Evolutionary conservation across 92 coral and sea anemone genomes (phyloP), one percentile per base, ranked within the genome.

Genomic region (Phenganax marumi): DNA sequence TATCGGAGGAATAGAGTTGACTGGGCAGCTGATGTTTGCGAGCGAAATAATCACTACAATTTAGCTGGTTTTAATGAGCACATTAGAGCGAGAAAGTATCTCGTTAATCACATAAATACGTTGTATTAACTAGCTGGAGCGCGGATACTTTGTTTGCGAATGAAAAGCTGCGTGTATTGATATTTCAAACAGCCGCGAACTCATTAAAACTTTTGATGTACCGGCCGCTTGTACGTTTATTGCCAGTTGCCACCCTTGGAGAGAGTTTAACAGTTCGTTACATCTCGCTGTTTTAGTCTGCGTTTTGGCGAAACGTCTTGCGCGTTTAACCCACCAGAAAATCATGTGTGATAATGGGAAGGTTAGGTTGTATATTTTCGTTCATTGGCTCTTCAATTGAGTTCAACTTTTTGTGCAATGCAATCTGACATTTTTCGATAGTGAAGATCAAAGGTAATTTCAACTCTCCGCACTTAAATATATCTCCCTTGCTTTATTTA

Each of bases 81-180:
- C 50, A 9, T 66, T 66, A 66, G 24, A 13, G 49, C 17, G 24
- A 51, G 24, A 53, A 74, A 74, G 53, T 52, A 52, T 50, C 26
- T 74, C 68, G 14, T 18, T 76, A 54, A 76, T 76, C 47, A 76
- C 81, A 51, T 50, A 50, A 74, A 19, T 18, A 50, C 49, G 10
- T 76, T 62, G 64, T 74, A 46, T 17, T 39, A 54, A 55, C 62
- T 26, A 62, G 52, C 62, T 23, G 14, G 12, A 5, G 68, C 26
- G 52, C 72, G 72, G 43, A 76, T 76, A 19, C 25, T 76, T 76
- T 76, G 81, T 76, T 76, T 76, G 48, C 63, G 57, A 54, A 55
- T 14, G 50, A 62, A 62, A 26, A 49, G 68, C 57, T 51, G 47
- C 43, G 43, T 53, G 13, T 52, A 76, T 76, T 76, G 81, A 57